These are phyloP conservation scores for Hafferia zeledoni DNA, from an alignment of 2,797 vertebrate genomes.

Conservation along the genomic window DNA sequence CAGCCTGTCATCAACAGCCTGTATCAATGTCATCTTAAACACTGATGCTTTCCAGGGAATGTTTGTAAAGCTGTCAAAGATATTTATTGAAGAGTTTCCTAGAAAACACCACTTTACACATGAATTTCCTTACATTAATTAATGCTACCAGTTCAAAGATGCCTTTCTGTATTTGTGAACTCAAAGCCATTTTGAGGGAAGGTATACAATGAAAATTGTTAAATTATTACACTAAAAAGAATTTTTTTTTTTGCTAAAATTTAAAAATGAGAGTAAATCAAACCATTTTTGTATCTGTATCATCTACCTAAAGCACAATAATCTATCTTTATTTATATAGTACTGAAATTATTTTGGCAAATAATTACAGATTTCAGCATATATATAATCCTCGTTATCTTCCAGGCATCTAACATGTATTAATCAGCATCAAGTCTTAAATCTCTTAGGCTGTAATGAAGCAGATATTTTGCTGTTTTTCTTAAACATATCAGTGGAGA, in stretches of 20 bases:
- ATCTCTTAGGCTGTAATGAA: not conserved
- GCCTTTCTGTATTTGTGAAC: not conserved
- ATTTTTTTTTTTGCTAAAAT: not conserved
- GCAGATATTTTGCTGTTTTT: not conserved
- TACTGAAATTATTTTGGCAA: not conserved
- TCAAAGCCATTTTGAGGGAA: not conserved
- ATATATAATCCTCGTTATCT: not conserved
- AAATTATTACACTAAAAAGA: not conserved
- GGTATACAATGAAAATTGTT: not conserved
- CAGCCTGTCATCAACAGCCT: not conserved
- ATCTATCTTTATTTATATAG: not conserved
- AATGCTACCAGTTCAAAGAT: not conserved
- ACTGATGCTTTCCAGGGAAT: not conserved
- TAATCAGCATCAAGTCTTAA: not conserved
- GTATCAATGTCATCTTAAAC: not conserved
- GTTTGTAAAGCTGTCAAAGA: constrained; percentile 14
- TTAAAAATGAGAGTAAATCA: not conserved
- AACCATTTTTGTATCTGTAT: not conserved
- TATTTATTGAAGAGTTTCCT: not conserved
- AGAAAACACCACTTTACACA: not conserved
- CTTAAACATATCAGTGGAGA: not conserved
- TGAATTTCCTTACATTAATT: not conserved
- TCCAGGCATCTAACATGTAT: not conserved
- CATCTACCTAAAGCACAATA: not conserved
- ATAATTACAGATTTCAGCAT: rapidly evolving